Evolutionary conservation across 1,140 invertebrate genomes (phyloP), one percentile per base, ranked within the genome.

Genomic region (Melanaphis sacchari): DNA sequence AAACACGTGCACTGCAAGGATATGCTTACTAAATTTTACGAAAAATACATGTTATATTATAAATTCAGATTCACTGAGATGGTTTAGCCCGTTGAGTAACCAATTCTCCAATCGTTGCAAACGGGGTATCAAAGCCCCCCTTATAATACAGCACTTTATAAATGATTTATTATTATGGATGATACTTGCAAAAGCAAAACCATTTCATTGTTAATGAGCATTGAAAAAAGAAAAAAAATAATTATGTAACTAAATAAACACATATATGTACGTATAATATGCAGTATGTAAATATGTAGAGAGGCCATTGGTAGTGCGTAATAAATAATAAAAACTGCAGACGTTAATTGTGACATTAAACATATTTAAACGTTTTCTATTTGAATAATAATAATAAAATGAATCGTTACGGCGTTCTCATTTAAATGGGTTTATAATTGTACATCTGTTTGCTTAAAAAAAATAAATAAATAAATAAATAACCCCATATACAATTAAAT

Each of bases 291-390:
- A 52, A 52, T 76, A 36, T 59, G 54, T 24, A 0, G 11, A 76
- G 59, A 21, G 15, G 31, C n/a, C 6, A 76, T n/a, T 18, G 3
- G 5, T 76, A 76, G 31, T 76, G n/a, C 85, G 43, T 36, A 36
- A 88, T 46, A 46, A 49, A 85, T 43, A 76, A 76, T 43, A 85
- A 85, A 88, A 88, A n/a, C 22, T 31, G 22, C 43, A 43, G 11
- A 87, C 52, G 38, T 90, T 41, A 90, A 90, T 90, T 90, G 89
- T 90, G 89, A 90, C 89, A 43, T 90, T 89, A 59, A 59, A 90
- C 54, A 40, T 43, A 66, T 90, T 90, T 26, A 66, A 59, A 66
- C 38, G 52, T 43, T 90, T 90, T 59, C 15, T 66, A 59, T 90
- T 66, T 90, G 89, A 66, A 66, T 90, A 90, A 59, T 36, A 52